These are phyloP conservation scores for Aplysia californica DNA, from an alignment of 1,140 invertebrate species.

Conservation along the genomic window DNA sequence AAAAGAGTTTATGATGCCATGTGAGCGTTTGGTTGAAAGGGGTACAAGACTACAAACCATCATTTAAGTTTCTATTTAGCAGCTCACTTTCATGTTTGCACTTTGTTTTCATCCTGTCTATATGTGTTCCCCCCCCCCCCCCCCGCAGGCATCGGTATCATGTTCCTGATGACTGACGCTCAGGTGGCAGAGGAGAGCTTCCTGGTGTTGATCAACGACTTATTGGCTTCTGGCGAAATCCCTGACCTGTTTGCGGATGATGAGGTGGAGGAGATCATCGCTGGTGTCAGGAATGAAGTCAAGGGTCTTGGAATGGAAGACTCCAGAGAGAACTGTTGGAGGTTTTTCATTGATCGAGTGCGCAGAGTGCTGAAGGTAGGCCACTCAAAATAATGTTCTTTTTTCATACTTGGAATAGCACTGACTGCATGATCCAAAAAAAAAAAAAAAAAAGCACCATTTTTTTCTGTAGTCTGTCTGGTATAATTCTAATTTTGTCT, in stretches of 20 bases:
- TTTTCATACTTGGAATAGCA: too few relatives aligned
- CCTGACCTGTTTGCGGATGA: slow-evolving; percentile 95
- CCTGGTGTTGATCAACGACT: slow-evolving; percentile 94
- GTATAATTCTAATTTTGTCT: too few relatives aligned
- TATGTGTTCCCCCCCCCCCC: not conserved
- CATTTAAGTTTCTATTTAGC: too few relatives aligned
- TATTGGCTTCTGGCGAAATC: slow-evolving; percentile 95
- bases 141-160: slow-evolving; percentile 83
- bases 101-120: too few relatives aligned
- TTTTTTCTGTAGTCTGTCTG: too few relatives aligned
- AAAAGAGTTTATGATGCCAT: too few relatives aligned
- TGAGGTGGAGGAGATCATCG: slow-evolving; percentile 95
- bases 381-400: too few relatives aligned
- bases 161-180: slow-evolving; percentile 97
- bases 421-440: too few relatives aligned
- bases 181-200: slow-evolving; percentile 95
- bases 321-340: slow-evolving; percentile 96
- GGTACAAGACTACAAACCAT: too few relatives aligned
- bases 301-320: slow-evolving; percentile 84
- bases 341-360: slow-evolving; percentile 94
- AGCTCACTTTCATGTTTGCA: too few relatives aligned
- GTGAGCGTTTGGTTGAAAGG: too few relatives aligned
- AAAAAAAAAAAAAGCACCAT: too few relatives aligned
- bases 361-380: slow-evolving; percentile 88
- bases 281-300: slow-evolving; percentile 88